Evolutionary conservation across 2,797 vertebrate species (phyloP).

Genomic region (Psittacula echo): DNA sequence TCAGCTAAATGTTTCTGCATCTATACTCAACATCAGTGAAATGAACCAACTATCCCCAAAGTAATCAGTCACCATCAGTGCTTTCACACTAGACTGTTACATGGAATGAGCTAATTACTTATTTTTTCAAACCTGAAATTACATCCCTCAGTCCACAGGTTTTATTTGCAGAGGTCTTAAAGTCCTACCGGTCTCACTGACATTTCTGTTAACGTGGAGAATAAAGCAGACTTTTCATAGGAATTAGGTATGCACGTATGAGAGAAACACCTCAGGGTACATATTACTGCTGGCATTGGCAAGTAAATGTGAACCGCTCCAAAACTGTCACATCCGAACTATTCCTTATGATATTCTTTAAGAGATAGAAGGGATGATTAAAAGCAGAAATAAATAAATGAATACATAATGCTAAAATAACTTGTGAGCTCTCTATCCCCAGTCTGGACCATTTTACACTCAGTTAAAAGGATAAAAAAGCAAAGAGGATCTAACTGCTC

Average conservation of each 20-base stretch:
- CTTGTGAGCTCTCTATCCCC: neutral
- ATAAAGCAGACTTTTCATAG: neutral
- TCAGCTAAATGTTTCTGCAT: neutral
- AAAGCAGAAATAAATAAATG: neutral
- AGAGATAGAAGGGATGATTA: neutral
- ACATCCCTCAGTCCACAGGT: neutral
- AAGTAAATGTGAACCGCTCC: neutral
- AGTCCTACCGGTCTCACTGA: neutral
- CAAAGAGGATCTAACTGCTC: neutral
- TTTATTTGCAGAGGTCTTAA: slow-evolving; percentile 8
- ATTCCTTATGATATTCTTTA: neutral
- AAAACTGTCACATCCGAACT: neutral
- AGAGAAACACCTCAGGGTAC: neutral
- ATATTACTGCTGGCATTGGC: neutral
- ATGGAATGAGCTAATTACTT: neutral
- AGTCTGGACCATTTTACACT: neutral
- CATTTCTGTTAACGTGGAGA: neutral
- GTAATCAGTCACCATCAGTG: neutral
- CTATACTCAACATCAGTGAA: neutral
- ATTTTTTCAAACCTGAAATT: neutral
- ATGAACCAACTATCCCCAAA: neutral
- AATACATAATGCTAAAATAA: neutral
- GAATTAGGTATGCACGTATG: neutral
- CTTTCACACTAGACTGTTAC: neutral
- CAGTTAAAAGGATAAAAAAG: neutral